A percentile compares a stretch with the other conserved stretches of the same genome.
Conservation (phyloP, 2,888 invertebrate genomes). For the Hedya salicella region DNA sequence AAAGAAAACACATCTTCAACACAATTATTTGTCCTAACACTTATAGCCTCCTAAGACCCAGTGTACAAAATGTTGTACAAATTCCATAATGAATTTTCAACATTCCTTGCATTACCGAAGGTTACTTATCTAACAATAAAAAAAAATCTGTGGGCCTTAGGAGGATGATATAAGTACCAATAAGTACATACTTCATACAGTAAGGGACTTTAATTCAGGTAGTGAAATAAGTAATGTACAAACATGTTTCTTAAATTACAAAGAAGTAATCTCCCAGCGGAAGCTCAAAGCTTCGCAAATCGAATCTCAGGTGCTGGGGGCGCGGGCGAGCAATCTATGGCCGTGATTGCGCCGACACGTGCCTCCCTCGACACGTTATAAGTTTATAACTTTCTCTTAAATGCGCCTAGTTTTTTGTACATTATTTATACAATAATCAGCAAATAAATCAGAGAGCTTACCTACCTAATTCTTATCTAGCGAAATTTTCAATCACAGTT, state of each 20-base stretch:
- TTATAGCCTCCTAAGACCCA: too few species aligned
- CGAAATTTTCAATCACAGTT: slow-evolving; percentile 19
- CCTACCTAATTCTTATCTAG: background rate
- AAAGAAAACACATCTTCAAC: too few species aligned
- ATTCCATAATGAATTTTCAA: too few species aligned
- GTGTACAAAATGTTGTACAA: too few species aligned
- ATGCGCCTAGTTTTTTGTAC: background rate
- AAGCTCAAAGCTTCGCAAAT: slow-evolving; percentile 28
- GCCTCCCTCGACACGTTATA: slow-evolving; percentile 19
- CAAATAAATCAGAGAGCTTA: slow-evolving; percentile 4
- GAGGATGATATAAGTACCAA: too few species aligned
- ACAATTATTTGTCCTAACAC: too few species aligned
- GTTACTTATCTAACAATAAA: too few species aligned
- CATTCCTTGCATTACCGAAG: too few species aligned
- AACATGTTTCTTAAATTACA: slow-evolving; percentile 1
- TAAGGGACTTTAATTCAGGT: background rate
- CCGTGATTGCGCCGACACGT: slow-evolving; percentile 29
- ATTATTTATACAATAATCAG: background rate
- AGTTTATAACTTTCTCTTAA: slow-evolving; percentile 9
- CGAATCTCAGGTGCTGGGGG: slow-evolving; percentile 26
- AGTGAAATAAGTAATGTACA: slow-evolving; percentile 2
- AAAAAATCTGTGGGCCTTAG: too few species aligned
- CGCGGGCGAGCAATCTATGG: slow-evolving; percentile 14
- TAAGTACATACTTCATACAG: too few species aligned
- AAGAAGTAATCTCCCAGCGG: slow-evolving; percentile 7